Base-by-base conservation (phyloP, 2,888 invertebrate species). In the Ennomos quercinarius region DNA sequence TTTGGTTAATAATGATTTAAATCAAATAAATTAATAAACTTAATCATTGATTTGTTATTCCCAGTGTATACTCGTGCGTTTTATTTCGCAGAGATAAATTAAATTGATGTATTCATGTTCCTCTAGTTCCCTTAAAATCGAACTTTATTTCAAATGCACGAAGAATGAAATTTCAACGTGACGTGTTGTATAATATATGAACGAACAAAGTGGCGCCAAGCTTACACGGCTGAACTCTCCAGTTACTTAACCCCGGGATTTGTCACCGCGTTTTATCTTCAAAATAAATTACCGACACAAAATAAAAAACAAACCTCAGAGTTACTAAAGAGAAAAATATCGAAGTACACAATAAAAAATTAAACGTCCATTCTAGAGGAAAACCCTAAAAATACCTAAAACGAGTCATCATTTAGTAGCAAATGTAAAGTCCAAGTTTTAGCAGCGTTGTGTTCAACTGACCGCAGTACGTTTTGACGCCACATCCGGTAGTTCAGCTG, bases 401-500 rank as follows among this genome's bases (percentile, higher is more conserved):
- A 27, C 27, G 27, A 27, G 27, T 27, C 27, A 27, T 27, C 27
- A 6, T 27, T 27, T 27, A 27, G 3, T 27, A 27, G 27, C 27
- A 27, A 27, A 27, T n/a, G n/a, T 27, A 27, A 27, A 27, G 27
- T 27, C 27, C 27, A 27, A 27, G 27, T 27, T 27, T 17, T 6
- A 3, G 27, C 5, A 27, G 6, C 27, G 0, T 27, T 6, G 6
- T 27, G 27, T 27, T 27, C 27, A 27, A 27, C 27, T 6, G 39
- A 34, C 10, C 43, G 27, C 11, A 10, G 17, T 35, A 46, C 38
- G 57, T 11, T 5, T 10, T 53, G 57, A 49, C 61, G 63, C 61
- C 58, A 66, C 57, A 49, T 85, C 84, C 84, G 83, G 68, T 64
- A 60, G 53, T 53, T 63, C 72, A 76, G 72, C 72, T 48, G 13